Conservation (phyloP, 2,888 invertebrate genomes). For the Lasioglossum leucozonium region DNA sequence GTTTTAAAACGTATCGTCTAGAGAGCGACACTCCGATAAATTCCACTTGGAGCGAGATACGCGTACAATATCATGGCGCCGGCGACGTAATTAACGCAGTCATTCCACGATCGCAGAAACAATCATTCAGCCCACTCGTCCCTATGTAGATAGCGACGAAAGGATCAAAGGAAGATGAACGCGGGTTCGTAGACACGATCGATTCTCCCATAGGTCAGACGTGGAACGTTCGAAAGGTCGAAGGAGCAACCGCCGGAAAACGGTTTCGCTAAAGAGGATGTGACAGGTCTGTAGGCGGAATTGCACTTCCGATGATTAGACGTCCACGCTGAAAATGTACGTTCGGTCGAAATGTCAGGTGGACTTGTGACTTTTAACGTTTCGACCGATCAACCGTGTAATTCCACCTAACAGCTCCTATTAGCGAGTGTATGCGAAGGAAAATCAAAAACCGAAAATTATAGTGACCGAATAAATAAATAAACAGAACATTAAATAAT, state of each 20-base stretch:
- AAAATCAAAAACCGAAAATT: neutral
- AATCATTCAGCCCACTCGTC: neutral
- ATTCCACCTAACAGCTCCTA: neutral
- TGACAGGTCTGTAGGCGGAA: conserved; percentile 39
- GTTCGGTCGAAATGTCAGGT: conserved; percentile 9
- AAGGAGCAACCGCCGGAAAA: conserved; percentile 44
- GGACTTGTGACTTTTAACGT: conserved; percentile 25
- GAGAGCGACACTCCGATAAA: neutral
- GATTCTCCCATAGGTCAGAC: conserved; percentile 23
- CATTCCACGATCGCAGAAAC: neutral
- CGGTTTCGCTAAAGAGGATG: conserved; percentile 46
- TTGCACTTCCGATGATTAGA: conserved; percentile 45
- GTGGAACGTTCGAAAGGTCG: conserved; percentile 50
- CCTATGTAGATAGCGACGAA: neutral
- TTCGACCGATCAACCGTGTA: neutral
- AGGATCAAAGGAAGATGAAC: neutral
- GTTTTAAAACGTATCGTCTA: neutral
- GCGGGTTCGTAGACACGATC: neutral
- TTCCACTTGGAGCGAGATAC: neutral
- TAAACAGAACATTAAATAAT: neutral
- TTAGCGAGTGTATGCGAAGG: no score
- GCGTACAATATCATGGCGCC: neutral
- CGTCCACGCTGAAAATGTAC: neutral
- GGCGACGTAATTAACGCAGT: neutral
- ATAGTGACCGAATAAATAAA: neutral